These are phyloP conservation scores for Microtus pennsylvanicus DNA, from an alignment of 2,113 vertebrate species.

Conservation along the genomic window DNA sequence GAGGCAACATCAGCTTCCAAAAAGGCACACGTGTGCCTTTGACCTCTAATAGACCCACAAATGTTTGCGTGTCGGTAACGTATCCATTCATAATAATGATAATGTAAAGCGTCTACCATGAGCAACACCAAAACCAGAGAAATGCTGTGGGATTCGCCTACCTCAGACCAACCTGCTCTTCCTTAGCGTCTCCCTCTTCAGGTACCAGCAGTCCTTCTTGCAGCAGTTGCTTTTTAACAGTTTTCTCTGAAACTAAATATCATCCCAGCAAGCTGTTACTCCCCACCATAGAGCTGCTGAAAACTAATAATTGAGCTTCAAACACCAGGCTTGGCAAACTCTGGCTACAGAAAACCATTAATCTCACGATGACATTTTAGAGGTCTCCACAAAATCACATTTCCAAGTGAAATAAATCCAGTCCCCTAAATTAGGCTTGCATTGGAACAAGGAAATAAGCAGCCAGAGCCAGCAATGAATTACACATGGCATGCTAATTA, in stretches of 20 bases:
- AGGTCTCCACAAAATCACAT: constrained; percentile 74
- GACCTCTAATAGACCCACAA: background rate
- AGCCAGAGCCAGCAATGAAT: constrained; percentile 73
- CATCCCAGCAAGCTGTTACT: constrained; percentile 67
- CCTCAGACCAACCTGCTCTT: constrained; percentile 9
- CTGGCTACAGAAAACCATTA: constrained; percentile 67
- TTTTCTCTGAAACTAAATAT: constrained; percentile 72
- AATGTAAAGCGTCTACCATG: background rate
- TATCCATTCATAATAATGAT: background rate
- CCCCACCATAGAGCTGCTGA: constrained; percentile 33
- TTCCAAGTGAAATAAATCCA: constrained; percentile 78
- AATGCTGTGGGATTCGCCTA: background rate
- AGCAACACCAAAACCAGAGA: background rate
- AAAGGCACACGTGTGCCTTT: background rate
- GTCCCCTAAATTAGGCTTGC: constrained; percentile 62
- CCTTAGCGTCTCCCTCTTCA: constrained; percentile 23
- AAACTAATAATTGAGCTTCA: constrained; percentile 65
- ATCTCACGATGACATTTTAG: constrained; percentile 70
- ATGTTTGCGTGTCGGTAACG: background rate
- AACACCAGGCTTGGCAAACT: constrained; percentile 72
- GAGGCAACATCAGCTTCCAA: background rate
- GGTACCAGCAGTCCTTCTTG: constrained; percentile 47
- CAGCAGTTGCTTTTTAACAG: constrained; percentile 62
- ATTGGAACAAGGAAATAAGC: constrained; percentile 69
- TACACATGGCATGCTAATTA: constrained; percentile 71